These are phyloP conservation scores for Trichomycterus rosablanca DNA, from an alignment of 2,113 vertebrate species.

Conservation along the genomic window DNA sequence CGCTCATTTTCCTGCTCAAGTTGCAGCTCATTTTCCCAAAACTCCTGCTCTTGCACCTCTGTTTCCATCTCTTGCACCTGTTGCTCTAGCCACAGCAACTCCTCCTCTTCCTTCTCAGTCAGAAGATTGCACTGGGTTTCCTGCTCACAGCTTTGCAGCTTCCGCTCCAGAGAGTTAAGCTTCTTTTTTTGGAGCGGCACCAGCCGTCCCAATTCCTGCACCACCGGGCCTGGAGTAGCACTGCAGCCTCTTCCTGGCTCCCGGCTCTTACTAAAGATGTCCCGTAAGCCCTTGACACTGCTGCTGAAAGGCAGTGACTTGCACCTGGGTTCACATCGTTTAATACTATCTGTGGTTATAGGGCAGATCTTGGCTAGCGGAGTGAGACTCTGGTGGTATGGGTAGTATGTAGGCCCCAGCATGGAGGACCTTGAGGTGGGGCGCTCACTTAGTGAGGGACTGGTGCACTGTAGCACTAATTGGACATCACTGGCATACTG, in stretches of 20 bases:
- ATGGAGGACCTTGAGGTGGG: conserved; percentile 78
- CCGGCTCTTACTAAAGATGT: conserved; percentile 84
- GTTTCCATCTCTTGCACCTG: conserved; percentile 84
- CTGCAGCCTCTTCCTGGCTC: conserved; percentile 74
- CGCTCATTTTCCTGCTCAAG: conserved; percentile 90
- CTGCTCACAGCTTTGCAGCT: conserved; percentile 77
- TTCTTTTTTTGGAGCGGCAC: conserved; percentile 86
- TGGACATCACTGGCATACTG: conserved; percentile 93
- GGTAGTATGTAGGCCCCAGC: conserved; percentile 77
- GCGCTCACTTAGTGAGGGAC: conserved; percentile 83
- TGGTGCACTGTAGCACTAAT: conserved; percentile 85
- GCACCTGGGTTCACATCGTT: conserved; percentile 86
- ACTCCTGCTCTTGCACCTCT: conserved; percentile 90
- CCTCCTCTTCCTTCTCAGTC: conserved; percentile 70
- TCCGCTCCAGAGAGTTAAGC: conserved; percentile 80
- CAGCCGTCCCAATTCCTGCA: conserved; percentile 78
- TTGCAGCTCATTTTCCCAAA: conserved; percentile 92
- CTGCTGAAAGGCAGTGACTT: conserved; percentile 92
- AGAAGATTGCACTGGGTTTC: conserved; percentile 69
- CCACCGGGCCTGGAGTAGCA: conserved; percentile 52
- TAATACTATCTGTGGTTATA: conserved; percentile 73
- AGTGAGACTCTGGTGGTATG: conserved; percentile 86
- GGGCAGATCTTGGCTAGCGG: conserved; percentile 86
- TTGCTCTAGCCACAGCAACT: conserved; percentile 82
- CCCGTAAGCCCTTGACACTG: conserved; percentile 81